These are phyloP conservation scores for Eubasilissa regina DNA, from an alignment of 1,140 invertebrate genomes.

Conservation along the genomic window DNA sequence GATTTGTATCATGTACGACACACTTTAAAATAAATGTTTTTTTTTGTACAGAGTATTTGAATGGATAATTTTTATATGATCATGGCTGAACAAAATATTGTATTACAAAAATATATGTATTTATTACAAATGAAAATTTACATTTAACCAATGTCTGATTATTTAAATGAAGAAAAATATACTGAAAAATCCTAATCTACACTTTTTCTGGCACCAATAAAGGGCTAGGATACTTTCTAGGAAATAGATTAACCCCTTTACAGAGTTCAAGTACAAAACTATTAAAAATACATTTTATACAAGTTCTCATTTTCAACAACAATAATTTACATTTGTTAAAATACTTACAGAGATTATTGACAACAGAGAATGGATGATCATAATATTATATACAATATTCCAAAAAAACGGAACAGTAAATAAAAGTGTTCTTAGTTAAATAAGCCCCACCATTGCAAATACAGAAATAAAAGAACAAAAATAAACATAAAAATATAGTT, in stretches of 20 bases:
- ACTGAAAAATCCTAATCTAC: too few species aligned
- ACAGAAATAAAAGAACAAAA: conserved; percentile 30
- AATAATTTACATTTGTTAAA: background rate
- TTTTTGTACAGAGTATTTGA: too few species aligned
- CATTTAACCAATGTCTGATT: too few species aligned
- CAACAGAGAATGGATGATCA: conserved; percentile 15
- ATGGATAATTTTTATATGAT: too few species aligned
- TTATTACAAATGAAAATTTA: too few species aligned
- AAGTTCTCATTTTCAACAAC: background rate
- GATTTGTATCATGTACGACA: too few species aligned
- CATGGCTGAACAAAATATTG: too few species aligned
- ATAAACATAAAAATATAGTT: background rate
- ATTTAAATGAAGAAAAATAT: too few species aligned
- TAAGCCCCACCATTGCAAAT: conserved; percentile 33
- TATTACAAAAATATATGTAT: too few species aligned
- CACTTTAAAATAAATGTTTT: too few species aligned
- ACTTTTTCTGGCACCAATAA: too few species aligned
- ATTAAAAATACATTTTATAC: background rate
- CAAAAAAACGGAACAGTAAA: conserved; percentile 30
- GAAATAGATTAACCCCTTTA: background rate
- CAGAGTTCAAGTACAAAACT: background rate
- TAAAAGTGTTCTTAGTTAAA: conserved; percentile 20
- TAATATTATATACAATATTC: conserved; percentile 34
- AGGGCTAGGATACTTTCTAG: too few species aligned
- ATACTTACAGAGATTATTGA: conserved; percentile 51